Percentiles rank a stretch among this genome's conserved stretches.
Evolutionary conservation across 2,888 invertebrate species (phyloP).

Genomic region (Trissolcus japonicus): DNA sequence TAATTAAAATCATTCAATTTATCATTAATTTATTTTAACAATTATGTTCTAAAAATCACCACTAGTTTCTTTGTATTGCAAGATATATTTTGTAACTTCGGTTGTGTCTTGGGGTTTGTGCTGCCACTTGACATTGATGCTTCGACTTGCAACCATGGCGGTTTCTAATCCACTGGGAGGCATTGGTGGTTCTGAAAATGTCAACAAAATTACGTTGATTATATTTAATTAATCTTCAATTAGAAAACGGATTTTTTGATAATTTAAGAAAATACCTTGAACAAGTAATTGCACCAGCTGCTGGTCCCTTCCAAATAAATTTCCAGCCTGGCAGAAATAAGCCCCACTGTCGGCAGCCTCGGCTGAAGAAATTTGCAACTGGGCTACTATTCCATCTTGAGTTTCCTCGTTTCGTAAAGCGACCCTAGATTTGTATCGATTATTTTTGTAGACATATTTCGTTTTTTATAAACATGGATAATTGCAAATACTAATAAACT

Average conservation of each 20-base stretch:
- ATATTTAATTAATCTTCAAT: not conserved
- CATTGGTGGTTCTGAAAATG: constrained; percentile 82
- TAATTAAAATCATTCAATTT: not conserved
- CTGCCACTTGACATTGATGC: constrained; percentile 87
- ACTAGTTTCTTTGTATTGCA: constrained; percentile 82
- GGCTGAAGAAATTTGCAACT: constrained; percentile 83
- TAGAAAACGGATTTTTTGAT: too few species aligned
- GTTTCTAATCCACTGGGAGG: constrained; percentile 83
- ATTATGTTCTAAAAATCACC: constrained; percentile 71
- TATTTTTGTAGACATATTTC: not conserved
- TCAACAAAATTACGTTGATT: not conserved
- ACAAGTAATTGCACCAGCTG: constrained; percentile 84
- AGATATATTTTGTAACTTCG: constrained; percentile 83
- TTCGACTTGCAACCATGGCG: constrained; percentile 83
- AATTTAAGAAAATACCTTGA: constrained; percentile 79
- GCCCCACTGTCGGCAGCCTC: constrained; percentile 85
- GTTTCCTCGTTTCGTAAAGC: constrained; percentile 83
- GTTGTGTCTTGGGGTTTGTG: constrained; percentile 82
- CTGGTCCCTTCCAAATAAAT: constrained; percentile 84
- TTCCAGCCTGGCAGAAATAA: constrained; percentile 87
- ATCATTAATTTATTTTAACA: not conserved
- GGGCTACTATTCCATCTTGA: constrained; percentile 83
- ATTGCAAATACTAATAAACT: not conserved
- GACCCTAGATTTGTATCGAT: constrained; percentile 72
- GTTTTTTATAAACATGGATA: not conserved